Percentiles rank a stretch among this genome's conserved stretches.
These are phyloP conservation scores for Junco hyemalis DNA, from an alignment of 2,113 vertebrate genomes.

Conservation along the genomic window DNA sequence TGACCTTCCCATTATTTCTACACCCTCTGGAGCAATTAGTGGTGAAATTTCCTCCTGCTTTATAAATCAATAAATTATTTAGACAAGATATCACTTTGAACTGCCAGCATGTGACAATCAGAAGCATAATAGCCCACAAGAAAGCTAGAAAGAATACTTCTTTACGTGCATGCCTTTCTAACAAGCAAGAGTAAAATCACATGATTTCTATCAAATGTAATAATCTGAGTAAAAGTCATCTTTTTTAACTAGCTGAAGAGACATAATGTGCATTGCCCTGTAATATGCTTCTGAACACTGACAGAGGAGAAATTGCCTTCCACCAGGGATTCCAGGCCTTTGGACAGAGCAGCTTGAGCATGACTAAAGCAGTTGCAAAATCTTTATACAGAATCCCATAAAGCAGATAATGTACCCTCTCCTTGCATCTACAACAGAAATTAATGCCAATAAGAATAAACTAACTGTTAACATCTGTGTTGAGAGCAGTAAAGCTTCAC, in stretches of 20 bases:
- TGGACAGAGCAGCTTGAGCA: background rate
- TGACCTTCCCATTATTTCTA: background rate
- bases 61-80: conserved; percentile 21
- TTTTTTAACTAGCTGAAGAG: background rate
- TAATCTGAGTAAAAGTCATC: background rate
- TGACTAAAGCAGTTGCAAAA: conserved; percentile 32
- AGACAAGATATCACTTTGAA: background rate
- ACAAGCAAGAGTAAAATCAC: background rate
- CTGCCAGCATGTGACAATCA: background rate
- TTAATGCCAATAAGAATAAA: conserved; percentile 30
- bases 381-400: background rate
- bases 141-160: background rate
- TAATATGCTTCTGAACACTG: background rate
- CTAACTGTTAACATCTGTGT: conserved; percentile 24
- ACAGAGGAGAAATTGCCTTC: background rate
- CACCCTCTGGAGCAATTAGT: background rate
- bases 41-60: conserved; percentile 10
- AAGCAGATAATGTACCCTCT: background rate
- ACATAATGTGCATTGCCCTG: background rate
- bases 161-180: background rate
- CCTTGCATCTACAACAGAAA: background rate
- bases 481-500: background rate
- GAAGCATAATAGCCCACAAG: background rate
- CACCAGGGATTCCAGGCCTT: background rate
- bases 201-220: background rate